phyloP scores from a whole-genome alignment of 2,888 invertebrate species.

The Diarsia rubi region DNA sequence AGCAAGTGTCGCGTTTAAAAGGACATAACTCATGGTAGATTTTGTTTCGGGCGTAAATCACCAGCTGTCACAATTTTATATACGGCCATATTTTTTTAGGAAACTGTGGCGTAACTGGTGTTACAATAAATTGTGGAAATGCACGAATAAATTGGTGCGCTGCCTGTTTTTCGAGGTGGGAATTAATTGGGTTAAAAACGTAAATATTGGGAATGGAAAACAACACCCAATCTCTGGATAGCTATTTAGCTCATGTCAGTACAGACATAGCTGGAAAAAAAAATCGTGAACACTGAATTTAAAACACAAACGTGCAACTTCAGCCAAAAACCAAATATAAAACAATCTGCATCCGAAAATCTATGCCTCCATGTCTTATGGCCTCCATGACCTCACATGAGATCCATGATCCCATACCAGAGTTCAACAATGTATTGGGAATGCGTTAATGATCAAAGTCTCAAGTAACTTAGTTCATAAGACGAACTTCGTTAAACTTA shows the following conservation, averaged over 20 bases:
- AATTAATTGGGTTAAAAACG: constrained; percentile 51
- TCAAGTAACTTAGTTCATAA: constrained; percentile 22
- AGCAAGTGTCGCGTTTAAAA: constrained; percentile 83
- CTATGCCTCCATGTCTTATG: background rate
- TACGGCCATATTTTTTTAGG: constrained; percentile 71
- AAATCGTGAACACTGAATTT: background rate
- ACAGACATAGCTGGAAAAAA: background rate
- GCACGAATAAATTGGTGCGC: constrained; percentile 54
- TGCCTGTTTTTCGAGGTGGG: constrained; percentile 33
- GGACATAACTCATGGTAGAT: constrained; percentile 83
- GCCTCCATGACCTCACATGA: background rate
- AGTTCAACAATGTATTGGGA: background rate
- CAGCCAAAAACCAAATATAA: background rate
- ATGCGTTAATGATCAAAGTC: background rate
- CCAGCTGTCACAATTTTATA: constrained; percentile 76
- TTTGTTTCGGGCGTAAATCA: constrained; percentile 83
- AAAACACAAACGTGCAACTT: background rate
- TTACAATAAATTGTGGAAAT: constrained; percentile 66
- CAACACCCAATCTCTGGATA: constrained; percentile 7
- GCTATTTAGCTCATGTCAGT: constrained; percentile 19
- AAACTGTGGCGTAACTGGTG: constrained; percentile 58
- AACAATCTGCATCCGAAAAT: background rate
- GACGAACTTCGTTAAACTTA: constrained; percentile 56
- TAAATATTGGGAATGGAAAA: constrained; percentile 29
- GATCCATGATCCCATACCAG: background rate